Percentiles rank a stretch among this genome's conserved stretches.
These are phyloP conservation scores for Parauchenoglanis punctatus DNA, from an alignment of 2,797 vertebrate genomes.

Conservation along the genomic window DNA sequence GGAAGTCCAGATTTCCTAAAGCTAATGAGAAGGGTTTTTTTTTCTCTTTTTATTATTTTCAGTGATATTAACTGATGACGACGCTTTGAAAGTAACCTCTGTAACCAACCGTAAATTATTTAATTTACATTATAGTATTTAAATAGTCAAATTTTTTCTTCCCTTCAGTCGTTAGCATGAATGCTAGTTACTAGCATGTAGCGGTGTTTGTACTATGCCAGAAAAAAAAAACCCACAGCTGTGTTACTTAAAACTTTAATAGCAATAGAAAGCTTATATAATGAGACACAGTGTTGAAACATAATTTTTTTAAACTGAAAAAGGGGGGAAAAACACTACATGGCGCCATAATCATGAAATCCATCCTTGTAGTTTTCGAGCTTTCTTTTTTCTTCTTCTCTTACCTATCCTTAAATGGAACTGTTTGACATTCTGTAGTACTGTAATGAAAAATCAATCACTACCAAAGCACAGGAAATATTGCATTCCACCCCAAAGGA, in stretches of 20 bases:
- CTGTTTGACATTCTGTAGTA: slow-evolving; percentile 18
- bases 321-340: neutral
- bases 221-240: no score
- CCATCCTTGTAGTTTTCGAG: neutral
- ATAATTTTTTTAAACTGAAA: no score
- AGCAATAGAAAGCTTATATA: neutral
- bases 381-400: neutral
- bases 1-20: neutral
- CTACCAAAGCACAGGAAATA: neutral
- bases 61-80: neutral
- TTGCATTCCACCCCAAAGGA: neutral
- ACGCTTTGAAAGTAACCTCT: neutral
- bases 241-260: neutral
- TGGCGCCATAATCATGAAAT: neutral
- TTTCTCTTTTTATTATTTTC: neutral
- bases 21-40: no score
- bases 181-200: neutral
- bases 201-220: neutral
- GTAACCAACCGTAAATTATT: neutral
- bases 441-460: slow-evolving; percentile 14
- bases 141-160: no score
- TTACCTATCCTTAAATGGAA: neutral
- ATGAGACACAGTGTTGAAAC: neutral
- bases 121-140: no score
- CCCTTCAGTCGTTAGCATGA: neutral